Evolutionary conservation across 2,888 invertebrate species (phyloP), one percentile per base, ranked within the genome.

Genomic region (Anoplius nigerrimus): DNA sequence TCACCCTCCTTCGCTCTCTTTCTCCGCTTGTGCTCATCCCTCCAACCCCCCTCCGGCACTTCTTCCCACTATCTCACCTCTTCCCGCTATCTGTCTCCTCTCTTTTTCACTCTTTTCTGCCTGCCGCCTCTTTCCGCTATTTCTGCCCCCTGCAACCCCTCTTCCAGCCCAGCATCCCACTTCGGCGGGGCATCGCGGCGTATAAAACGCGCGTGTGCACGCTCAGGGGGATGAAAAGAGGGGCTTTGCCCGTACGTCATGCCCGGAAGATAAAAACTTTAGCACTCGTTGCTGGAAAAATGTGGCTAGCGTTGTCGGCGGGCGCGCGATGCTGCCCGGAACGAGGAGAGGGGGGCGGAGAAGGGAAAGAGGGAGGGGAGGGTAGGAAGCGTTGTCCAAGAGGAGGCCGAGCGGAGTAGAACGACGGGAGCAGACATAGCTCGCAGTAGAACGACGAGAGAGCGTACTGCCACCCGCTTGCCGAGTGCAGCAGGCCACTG

Each of bases 201-300:
- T 62, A 72, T 72, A 66, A 66, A 74, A 66, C 58, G 57, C 52
- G 62, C 60, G 62, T 11, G 24, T 54, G 11, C 15, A 53, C 59
- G 60, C 8, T 2, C 34, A 34, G 11, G 34, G 34, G 34, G 34
- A 48, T 55, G 72, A 58, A 71, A 69, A 66, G 46, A 21, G 57
- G 21, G 51, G 53, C 22, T 72, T 27, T 15, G 53, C 58, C 61
- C 60, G 69, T 72, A 66, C 69, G 66, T 77, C 77, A 77, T 73
- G 63, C 46, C 55, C 53, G 24, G 27, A 53, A 75, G 78, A 73
- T 78, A 77, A 73, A 77, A 77, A 73, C 68, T 73, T 78, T 70
- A 73, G 60, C 67, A 66, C 67, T 69, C 48, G 76, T 65, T 74
- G 64, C 34, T 62, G 69, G 66, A 59, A 58, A 69, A 71, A 75